Percentiles rank a stretch among this genome's conserved stretches.
Conservation (phyloP, 2,797 vertebrate species). For the Poecilia picta region DNA sequence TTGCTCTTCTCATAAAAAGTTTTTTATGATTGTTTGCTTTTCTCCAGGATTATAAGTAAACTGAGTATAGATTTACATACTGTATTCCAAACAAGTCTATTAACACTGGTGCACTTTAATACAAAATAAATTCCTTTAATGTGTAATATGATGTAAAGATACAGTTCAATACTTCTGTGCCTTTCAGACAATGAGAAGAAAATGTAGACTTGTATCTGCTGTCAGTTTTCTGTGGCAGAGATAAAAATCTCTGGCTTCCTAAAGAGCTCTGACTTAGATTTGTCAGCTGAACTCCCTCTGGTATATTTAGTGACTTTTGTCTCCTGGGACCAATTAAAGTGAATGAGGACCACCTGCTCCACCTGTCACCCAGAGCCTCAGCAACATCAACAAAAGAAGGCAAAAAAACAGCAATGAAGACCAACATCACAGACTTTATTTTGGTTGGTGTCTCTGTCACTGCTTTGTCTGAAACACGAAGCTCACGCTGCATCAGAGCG, state of each 20-base stretch:
- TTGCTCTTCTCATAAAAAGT: neutral
- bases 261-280: neutral
- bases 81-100: neutral
- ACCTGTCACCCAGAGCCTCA: slow-evolving; percentile 9
- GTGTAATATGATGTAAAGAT: neutral
- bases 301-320: neutral
- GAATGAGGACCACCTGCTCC: slow-evolving; percentile 44
- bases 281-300: neutral
- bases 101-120: neutral
- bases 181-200: neutral
- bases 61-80: neutral
- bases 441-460: slow-evolving; percentile 9
- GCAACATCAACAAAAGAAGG: neutral
- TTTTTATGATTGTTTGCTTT: neutral
- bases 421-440: neutral
- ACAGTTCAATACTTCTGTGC: neutral
- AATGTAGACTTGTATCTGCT: neutral
- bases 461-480: slow-evolving; percentile 20
- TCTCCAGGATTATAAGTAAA: neutral
- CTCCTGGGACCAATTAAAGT: slow-evolving; percentile 31
- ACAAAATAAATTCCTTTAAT: neutral
- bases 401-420: slow-evolving; percentile 25
- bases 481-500: neutral
- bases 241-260: neutral
- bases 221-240: neutral